These are phyloP conservation scores for Andrena bucephala DNA, from an alignment of 2,888 invertebrate genomes.

Conservation along the genomic window DNA sequence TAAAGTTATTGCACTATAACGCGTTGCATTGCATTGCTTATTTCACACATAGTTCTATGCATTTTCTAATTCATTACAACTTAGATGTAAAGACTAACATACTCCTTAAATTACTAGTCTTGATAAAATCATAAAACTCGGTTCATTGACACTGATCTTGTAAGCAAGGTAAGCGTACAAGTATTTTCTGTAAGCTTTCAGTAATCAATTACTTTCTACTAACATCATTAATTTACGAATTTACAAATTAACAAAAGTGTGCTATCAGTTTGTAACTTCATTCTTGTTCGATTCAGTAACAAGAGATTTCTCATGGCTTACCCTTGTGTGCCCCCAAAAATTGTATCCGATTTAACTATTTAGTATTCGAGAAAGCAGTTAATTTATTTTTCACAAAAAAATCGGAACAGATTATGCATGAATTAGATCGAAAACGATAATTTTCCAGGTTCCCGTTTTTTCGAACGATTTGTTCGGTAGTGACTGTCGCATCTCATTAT, in stretches of 20 bases:
- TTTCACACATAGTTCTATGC: neutral
- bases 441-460: neutral
- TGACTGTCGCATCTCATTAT: neutral
- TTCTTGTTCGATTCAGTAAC: neutral
- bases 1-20: constrained; percentile 7
- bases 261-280: neutral
- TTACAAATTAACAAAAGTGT: neutral
- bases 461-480: neutral
- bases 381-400: neutral
- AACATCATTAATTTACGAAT: constrained; percentile 7
- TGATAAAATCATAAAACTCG: neutral
- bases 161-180: constrained; percentile 33
- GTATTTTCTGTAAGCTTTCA: constrained; percentile 5
- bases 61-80: constrained; percentile 12
- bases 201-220: neutral
- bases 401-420: neutral
- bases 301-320: neutral
- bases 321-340: neutral
- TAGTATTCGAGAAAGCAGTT: neutral
- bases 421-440: neutral
- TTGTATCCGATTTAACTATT: neutral
- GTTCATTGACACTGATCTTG: constrained; percentile 13
- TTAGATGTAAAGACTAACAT: neutral
- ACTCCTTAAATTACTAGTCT: neutral
- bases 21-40: constrained; percentile 16